Base-by-base conservation (phyloP, 2,797 vertebrate species). In the Heliangelus exortis region DNA sequence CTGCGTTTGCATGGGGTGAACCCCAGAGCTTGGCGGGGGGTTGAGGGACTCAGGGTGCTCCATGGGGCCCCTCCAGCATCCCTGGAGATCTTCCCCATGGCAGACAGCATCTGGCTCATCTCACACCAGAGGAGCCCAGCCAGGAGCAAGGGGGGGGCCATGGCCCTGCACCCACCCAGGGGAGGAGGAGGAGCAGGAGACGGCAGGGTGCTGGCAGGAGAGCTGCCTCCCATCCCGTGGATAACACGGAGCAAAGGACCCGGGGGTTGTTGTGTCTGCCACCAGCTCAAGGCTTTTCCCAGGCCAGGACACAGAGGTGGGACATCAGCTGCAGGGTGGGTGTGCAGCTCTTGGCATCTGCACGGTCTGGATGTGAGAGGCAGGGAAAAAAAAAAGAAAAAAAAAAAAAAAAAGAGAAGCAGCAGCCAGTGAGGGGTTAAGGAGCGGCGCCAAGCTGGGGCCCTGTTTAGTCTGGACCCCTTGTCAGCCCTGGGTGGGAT, bases 391-490 rank as follows among this genome's bases (percentile, higher is more conserved):
- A n/a, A n/a, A n/a, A n/a, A n/a, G n/a, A n/a, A 33, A 33, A 33
- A 33, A 33, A 33, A 33, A 33, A 33, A 33, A 33, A 33, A 75
- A 51, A 54, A 81, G 67, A 94, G 76, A 77, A 73, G 65, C 10
- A 6, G 53, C 77, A 59, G 83, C 25, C 2, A 66, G 75, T 12
- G 58, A 51, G 77, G 91, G 89, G 89, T 89, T 93, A 91, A 84
- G 59, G 55, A 81, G 89, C 55, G 85, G 69, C 91, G 82, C 93
- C 91, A 55, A 36, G 41, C 82, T 7, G 34, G 39, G 59, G 69
- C 91, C 68, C 48, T 95, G 91, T 95, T 93, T 87, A 93, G 89
- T 91, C 94, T 91, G 91, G 81, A 18, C 45, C 34, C 34, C 34
- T 36, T 7, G 34, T 36, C 34, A 36, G 34, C 34, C 10, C 34